Base-by-base conservation (phyloP, 2,888 invertebrate species). In the Amphimallon solstitiale region DNA sequence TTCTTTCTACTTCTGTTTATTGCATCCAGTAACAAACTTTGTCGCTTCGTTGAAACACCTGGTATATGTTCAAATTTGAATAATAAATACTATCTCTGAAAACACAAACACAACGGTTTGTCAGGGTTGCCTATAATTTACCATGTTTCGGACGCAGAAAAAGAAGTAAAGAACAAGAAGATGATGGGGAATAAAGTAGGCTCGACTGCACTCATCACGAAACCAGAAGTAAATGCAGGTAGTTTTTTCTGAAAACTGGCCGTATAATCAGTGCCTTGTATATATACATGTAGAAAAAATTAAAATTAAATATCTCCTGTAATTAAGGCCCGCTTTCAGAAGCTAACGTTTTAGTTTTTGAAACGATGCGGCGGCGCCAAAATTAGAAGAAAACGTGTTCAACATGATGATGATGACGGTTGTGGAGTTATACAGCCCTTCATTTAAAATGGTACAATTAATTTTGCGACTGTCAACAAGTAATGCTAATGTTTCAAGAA, bases 301-400 rank as follows among this genome's bases (percentile, higher is more conserved):
- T 56, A 66, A 70, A 71, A 71, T 72, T 69, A 70, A 68, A 67
- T 46, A 62, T 56, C 60, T 66, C 67, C 69, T 69, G 61, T 71
- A 72, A 72, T 72, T 71, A 69, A 68, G 66, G 60, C n/a, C 43
- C 51, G 64, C 67, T 68, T n/a, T 68, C 72, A 72, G 71, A 67
- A 72, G 70, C 72, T 69, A 70, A 63, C 35, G 35, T 37, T 56
- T 43, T 40, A 17, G 21, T 29, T 43, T n/a, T 38, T 38, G 43
- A 65, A 63, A 66, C 48, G 56, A 56, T 59, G 51, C 56, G 56
- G 40, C 56, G 56, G 56, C 29, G 29, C 43, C 29, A 43, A 29
- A 59, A 59, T 59, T 59, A 59, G 43, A 40, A 56, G 56, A 21
- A 14, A 56, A 40, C 17, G 10, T 10, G 51, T 29, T 29, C 6